A percentile compares a stretch with the other conserved stretches of the same genome.
Conservation (phyloP, 2,113 vertebrate species). For the Leucopsar rothschildi region DNA sequence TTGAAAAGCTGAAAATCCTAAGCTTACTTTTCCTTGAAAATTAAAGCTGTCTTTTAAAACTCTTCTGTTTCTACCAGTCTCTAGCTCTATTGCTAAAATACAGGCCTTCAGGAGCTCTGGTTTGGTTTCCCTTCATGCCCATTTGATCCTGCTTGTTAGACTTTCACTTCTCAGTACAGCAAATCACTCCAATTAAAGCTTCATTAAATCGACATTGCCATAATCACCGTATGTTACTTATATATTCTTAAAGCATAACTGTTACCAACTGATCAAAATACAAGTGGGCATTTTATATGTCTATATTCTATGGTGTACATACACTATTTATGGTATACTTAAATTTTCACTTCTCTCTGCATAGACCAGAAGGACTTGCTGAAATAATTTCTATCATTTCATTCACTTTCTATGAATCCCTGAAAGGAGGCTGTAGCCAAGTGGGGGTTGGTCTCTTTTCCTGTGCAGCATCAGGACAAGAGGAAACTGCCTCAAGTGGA, state of each 20-base stretch:
- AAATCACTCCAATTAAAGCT: slow-evolving; percentile 39
- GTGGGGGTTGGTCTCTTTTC: background rate
- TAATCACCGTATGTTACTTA: slow-evolving; percentile 39
- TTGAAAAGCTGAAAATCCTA: background rate
- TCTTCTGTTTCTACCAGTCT: background rate
- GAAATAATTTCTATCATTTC: background rate
- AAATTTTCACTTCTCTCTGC: slow-evolving; percentile 3
- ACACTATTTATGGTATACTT: slow-evolving; percentile 9
- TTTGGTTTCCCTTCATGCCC: background rate
- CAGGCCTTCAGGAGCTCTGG: background rate
- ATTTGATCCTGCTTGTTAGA: slow-evolving; percentile 6
- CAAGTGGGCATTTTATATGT: slow-evolving; percentile 25
- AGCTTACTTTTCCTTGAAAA: background rate
- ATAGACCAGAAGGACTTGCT: background rate
- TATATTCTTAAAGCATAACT: slow-evolving; percentile 38
- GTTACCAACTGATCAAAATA: slow-evolving; percentile 35
- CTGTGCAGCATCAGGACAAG: background rate
- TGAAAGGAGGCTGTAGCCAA: background rate
- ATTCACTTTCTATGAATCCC: background rate
- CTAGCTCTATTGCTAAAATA: background rate
- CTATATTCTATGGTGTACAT: background rate
- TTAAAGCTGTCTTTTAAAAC: background rate
- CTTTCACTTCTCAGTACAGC: slow-evolving; percentile 4
- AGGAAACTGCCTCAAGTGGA: background rate
- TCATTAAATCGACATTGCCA: slow-evolving; percentile 22